Evolutionary conservation across 1,140 invertebrate genomes (phyloP).

Genomic region (Zaprionus camerounensis): DNA sequence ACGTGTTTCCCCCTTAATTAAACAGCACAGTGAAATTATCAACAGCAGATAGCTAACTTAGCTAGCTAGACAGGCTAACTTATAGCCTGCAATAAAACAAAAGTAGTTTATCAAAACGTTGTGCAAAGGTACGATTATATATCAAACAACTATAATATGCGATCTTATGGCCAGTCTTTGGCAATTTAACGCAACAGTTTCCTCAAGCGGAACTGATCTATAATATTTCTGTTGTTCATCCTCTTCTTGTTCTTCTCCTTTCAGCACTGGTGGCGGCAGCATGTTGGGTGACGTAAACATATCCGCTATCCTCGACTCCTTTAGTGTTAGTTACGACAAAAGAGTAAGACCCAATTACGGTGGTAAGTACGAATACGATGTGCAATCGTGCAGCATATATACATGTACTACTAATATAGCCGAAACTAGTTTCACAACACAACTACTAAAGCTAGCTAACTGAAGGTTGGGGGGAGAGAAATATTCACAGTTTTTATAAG

Average conservation of each 20-base stretch:
- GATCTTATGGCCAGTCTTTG: no score
- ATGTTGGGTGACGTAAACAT: slow-evolving; percentile 95
- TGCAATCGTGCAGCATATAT: slow-evolving; percentile 20
- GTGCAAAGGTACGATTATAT: no score
- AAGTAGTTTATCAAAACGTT: no score
- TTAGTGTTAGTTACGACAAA: slow-evolving; percentile 98
- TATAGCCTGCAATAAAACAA: no score
- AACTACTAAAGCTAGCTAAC: slow-evolving; percentile 8
- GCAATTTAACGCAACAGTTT: background rate
- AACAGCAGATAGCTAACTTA: no score
- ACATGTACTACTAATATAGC: background rate
- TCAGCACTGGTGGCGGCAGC: slow-evolving; percentile 89
- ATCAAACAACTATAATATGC: no score
- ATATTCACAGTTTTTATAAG: background rate
- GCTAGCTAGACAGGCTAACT: no score
- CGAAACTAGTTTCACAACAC: slow-evolving; percentile 10
- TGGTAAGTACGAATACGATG: slow-evolving; percentile 89
- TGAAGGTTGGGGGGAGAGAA: background rate
- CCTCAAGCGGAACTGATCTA: background rate
- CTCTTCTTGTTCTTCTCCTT: slow-evolving; percentile 7
- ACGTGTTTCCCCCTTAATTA: no score
- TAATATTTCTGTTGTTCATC: background rate
- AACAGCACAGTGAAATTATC: no score
- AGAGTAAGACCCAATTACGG: slow-evolving; percentile 98
- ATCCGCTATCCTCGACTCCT: slow-evolving; percentile 95